Evolutionary conservation across 2,113 vertebrate genomes (phyloP).

Genomic region (Neotragus moschatus): DNA sequence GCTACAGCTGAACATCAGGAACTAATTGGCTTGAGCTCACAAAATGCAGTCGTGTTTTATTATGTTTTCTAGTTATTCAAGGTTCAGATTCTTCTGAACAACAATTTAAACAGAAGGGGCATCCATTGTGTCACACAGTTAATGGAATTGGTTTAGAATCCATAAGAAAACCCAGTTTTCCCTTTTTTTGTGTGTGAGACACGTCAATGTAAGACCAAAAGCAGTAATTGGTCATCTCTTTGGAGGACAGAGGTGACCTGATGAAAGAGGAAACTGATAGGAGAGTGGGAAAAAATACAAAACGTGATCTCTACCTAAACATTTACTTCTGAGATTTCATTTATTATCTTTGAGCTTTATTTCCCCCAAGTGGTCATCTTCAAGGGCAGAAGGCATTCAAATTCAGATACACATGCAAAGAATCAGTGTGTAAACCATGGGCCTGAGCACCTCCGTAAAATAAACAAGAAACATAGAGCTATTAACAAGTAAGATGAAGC

Average conservation of each 20-base stretch:
- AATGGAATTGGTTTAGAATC: conserved; percentile 1
- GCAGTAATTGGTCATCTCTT: neutral
- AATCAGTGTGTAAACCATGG: neutral
- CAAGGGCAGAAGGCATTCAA: neutral
- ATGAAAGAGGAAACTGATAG: conserved; percentile 20
- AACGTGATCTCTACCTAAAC: neutral
- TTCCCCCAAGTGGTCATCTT: conserved; percentile 25
- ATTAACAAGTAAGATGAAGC: conserved; percentile 38
- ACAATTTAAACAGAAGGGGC: neutral
- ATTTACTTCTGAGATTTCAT: conserved; percentile 24
- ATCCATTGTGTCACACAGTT: neutral
- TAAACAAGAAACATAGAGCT: conserved; percentile 31
- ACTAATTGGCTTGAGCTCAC: neutral
- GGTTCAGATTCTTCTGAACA: neutral
- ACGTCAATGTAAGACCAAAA: conserved; percentile 52
- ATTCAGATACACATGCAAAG: neutral
- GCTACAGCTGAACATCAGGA: neutral
- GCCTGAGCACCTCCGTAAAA: conserved; percentile 25
- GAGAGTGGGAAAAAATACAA: neutral
- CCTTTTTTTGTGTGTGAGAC: neutral
- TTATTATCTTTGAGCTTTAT: neutral
- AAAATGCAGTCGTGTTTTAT: neutral
- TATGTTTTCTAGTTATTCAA: neutral
- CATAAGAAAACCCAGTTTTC: neutral
- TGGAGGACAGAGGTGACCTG: neutral